phyloP scores from a whole-genome alignment of 2,113 vertebrate species.

The Tympanuchus pallidicinctus region DNA sequence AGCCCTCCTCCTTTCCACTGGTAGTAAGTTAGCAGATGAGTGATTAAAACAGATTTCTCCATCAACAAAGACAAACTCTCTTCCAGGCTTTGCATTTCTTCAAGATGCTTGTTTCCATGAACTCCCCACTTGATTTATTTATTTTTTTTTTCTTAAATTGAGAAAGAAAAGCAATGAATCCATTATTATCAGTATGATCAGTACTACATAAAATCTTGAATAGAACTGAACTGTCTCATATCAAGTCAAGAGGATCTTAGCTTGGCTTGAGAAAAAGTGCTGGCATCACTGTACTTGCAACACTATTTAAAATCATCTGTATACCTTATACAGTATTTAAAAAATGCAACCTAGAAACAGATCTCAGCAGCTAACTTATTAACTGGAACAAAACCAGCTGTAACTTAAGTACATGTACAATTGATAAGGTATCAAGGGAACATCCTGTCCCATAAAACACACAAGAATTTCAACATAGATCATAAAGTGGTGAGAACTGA shows the following conservation, averaged over 20 bases:
- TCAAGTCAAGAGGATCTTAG: background rate
- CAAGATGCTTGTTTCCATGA: background rate
- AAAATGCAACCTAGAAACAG: background rate
- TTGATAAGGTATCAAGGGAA: background rate
- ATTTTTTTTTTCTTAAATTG: background rate
- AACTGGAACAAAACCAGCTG: background rate
- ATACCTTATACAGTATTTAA: background rate
- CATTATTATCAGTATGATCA: background rate
- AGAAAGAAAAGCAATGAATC: background rate
- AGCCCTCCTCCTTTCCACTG: background rate
- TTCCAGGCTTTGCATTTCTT: background rate
- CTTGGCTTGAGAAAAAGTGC: background rate
- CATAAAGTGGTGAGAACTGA: background rate
- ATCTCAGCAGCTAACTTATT: background rate
- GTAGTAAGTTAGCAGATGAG: background rate
- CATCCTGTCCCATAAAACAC: background rate
- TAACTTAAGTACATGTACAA: background rate
- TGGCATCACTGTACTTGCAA: background rate
- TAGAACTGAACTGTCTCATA: background rate
- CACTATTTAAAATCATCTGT: background rate
- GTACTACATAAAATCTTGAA: background rate
- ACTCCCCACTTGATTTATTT: background rate
- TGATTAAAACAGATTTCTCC: background rate
- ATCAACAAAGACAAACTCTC: background rate
- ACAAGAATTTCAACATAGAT: background rate